A percentile compares a stretch with the other conserved stretches of the same genome.
Evolutionary conservation across 2,888 invertebrate species (phyloP).

Genomic region (Serrognathus titanus): DNA sequence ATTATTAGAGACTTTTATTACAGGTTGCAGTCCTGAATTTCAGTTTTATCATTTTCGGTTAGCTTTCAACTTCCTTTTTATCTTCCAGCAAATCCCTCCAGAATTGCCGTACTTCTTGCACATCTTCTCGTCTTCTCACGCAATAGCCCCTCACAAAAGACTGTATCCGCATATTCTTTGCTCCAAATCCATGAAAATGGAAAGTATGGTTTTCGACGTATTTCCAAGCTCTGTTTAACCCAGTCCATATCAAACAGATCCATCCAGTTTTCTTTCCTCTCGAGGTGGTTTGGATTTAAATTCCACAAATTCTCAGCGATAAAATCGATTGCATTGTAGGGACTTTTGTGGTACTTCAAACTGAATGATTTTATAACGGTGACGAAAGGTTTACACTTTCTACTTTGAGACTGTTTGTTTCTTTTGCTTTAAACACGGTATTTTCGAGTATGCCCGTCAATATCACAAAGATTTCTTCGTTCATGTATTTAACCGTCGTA

Average conservation of each 20-base stretch:
- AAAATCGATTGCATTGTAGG: conserved; percentile 61
- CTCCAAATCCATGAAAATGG: conserved; percentile 63
- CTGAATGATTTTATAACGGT: conserved; percentile 4
- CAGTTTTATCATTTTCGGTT: too few relatives aligned
- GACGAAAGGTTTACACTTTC: background rate
- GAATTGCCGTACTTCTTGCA: conserved; percentile 63
- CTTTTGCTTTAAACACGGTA: conserved; percentile 28
- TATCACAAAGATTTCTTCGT: conserved; percentile 32
- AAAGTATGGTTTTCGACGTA: conserved; percentile 55
- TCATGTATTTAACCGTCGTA: conserved; percentile 28
- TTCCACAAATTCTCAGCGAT: conserved; percentile 60
- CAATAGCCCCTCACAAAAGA: conserved; percentile 58
- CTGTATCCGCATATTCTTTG: conserved; percentile 60
- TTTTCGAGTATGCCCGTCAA: conserved; percentile 34
- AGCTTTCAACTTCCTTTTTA: background rate
- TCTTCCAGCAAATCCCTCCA: conserved; percentile 49
- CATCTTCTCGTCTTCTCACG: conserved; percentile 55
- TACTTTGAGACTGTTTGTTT: conserved; percentile 28
- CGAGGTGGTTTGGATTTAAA: conserved; percentile 55
- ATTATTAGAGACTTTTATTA: too few relatives aligned
- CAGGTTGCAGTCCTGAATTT: too few relatives aligned
- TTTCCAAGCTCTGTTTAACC: conserved; percentile 50
- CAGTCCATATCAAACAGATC: conserved; percentile 60
- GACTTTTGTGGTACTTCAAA: conserved; percentile 51
- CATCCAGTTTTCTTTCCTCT: conserved; percentile 46